phyloP scores from a whole-genome alignment of 2,113 vertebrate species.

The Camelus dromedarius region DNA sequence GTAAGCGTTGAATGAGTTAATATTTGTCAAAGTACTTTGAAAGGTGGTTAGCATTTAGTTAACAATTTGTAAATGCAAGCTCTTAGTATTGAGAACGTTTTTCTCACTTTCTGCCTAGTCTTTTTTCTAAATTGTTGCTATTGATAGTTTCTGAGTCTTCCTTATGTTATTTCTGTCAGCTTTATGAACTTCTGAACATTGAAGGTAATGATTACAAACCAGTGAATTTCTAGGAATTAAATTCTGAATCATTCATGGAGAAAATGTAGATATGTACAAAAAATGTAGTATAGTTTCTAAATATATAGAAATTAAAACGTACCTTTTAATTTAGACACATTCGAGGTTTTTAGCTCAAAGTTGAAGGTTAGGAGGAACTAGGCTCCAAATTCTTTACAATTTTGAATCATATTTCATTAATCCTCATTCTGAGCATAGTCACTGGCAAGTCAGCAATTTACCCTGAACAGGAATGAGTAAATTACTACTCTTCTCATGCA shows the following conservation, averaged over 20 bases:
- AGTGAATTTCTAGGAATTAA: constrained; percentile 1
- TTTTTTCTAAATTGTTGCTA: constrained; percentile 40
- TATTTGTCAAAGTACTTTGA: background rate
- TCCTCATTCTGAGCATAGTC: background rate
- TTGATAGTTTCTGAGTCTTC: background rate
- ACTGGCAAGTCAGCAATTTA: constrained; percentile 50
- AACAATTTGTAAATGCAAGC: background rate
- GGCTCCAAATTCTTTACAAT: background rate
- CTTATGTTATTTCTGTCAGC: background rate
- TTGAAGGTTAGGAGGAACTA: background rate
- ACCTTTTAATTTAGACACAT: background rate
- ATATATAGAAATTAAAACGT: background rate
- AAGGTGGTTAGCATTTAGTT: background rate
- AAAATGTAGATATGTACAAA: background rate
- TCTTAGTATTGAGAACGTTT: background rate
- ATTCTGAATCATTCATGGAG: background rate
- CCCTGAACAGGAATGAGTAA: constrained; percentile 40
- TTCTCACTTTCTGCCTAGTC: background rate
- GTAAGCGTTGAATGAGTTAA: background rate
- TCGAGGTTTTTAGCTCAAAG: background rate
- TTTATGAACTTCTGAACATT: constrained; percentile 16
- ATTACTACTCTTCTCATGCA: constrained; percentile 21
- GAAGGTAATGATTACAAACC: background rate
- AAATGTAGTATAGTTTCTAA: background rate
- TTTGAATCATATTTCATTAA: constrained; percentile 11